Conservation (phyloP, 2,888 invertebrate species). For the Andricus curvator region DNA sequence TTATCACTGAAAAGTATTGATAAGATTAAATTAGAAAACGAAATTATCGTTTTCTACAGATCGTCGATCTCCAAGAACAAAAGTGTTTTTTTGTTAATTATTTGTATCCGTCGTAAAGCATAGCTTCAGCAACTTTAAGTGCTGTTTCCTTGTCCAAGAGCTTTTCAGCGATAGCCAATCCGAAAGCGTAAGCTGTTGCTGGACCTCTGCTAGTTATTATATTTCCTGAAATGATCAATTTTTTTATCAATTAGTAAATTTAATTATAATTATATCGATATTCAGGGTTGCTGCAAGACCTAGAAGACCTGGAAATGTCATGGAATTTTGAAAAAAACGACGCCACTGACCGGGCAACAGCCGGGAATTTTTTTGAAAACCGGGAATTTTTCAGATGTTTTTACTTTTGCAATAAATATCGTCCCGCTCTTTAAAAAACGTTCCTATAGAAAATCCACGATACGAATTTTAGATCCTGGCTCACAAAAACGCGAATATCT, state of each 20-base stretch:
- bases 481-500: too few relatives aligned
- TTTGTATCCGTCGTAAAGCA: conserved; percentile 79
- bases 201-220: conserved; percentile 92
- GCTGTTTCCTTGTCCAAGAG: conserved; percentile 85
- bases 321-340: too few relatives aligned
- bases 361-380: too few relatives aligned
- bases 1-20: not conserved
- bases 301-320: too few relatives aligned
- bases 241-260: not conserved
- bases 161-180: conserved; percentile 87
- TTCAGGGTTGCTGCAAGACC: not conserved
- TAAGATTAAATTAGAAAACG: not conserved
- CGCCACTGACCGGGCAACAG: too few relatives aligned
- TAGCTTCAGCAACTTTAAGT: conserved; percentile 84
- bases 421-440: too few relatives aligned
- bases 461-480: too few relatives aligned
- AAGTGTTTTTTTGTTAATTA: not conserved
- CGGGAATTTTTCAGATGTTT: too few relatives aligned
- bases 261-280: not conserved
- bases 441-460: too few relatives aligned
- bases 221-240: conserved; percentile 76
- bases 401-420: too few relatives aligned
- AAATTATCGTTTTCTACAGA: not conserved
- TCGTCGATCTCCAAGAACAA: not conserved
- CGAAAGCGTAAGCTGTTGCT: conserved; percentile 94